These are phyloP conservation scores for Lasioglossum morio DNA, from an alignment of 2,888 invertebrate species.

Conservation along the genomic window DNA sequence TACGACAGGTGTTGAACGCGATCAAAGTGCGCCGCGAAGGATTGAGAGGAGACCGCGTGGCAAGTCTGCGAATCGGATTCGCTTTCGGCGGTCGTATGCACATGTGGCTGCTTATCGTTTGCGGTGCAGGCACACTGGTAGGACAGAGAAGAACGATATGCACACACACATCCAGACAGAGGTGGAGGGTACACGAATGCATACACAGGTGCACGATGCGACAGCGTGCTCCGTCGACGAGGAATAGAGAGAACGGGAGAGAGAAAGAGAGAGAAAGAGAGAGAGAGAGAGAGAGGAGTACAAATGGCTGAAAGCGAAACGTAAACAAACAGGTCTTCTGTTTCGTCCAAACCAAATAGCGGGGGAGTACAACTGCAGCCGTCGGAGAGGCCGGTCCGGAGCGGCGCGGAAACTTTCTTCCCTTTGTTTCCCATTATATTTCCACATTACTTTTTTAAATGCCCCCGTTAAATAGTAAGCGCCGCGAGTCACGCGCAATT, in stretches of 20 bases:
- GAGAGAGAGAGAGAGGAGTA: conserved; percentile 43
- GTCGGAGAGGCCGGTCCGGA: conserved; percentile 41
- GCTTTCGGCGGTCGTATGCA: conserved; percentile 67
- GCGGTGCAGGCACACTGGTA: conserved; percentile 51
- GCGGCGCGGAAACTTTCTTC: conserved; percentile 69
- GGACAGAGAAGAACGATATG: conserved; percentile 39
- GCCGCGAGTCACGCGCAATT: conserved; percentile 66
- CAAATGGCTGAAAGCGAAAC: conserved; percentile 76
- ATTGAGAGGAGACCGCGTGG: conserved; percentile 43
- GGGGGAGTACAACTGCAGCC: conserved; percentile 75
- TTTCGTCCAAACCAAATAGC: conserved; percentile 78
- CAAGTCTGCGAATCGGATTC: conserved; percentile 67
- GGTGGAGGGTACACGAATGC: background rate
- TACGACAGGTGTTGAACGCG: background rate
- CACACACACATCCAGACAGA: conserved; percentile 32
- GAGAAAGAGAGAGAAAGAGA: conserved; percentile 47
- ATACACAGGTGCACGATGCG: conserved; percentile 44
- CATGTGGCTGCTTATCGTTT: conserved; percentile 69
- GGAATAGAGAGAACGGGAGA: background rate
- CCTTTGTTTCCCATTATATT: conserved; percentile 70
- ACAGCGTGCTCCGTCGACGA: conserved; percentile 63
- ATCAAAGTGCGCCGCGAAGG: conserved; percentile 24
- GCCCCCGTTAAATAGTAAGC: conserved; percentile 69
- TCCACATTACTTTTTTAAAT: conserved; percentile 72
- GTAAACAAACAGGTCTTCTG: conserved; percentile 79